phyloP scores from a whole-genome alignment of 1,140 invertebrate species.

The Belonocnema kinseyi region DNA sequence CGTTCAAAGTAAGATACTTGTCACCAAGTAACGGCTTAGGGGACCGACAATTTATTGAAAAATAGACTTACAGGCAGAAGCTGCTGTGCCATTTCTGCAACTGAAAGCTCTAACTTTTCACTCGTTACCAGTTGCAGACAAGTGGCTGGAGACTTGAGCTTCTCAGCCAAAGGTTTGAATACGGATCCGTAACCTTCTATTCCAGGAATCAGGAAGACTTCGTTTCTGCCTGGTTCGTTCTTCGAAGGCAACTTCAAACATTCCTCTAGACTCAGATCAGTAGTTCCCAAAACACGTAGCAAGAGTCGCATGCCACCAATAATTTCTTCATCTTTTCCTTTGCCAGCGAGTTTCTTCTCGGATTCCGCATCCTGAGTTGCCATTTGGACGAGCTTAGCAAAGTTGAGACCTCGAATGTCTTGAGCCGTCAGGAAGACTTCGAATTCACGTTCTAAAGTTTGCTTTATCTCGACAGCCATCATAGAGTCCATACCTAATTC shows the following conservation, averaged over 20 bases:
- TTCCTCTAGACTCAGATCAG: slow-evolving; percentile 50
- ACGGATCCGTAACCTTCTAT: slow-evolving; percentile 79
- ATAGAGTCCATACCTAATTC: slow-evolving; percentile 90
- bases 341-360: slow-evolving; percentile 42
- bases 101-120: slow-evolving; percentile 41
- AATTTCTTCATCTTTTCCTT: slow-evolving; percentile 9
- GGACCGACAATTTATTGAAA: not conserved
- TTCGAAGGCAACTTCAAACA: slow-evolving; percentile 63
- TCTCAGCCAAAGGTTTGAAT: slow-evolving; percentile 73
- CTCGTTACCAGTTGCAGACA: slow-evolving; percentile 77
- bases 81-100: slow-evolving; percentile 63
- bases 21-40: not conserved
- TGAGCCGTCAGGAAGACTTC: slow-evolving; percentile 82
- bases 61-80: slow-evolving; percentile 67
- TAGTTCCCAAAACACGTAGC: slow-evolving; percentile 57
- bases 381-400: slow-evolving; percentile 77
- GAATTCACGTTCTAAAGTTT: slow-evolving; percentile 84
- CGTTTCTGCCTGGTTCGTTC: slow-evolving; percentile 53
- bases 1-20: not conserved
- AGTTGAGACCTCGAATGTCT: slow-evolving; percentile 81
- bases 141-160: slow-evolving; percentile 77
- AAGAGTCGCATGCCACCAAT: slow-evolving; percentile 66
- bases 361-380: slow-evolving; percentile 51
- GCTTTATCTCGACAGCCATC: slow-evolving; percentile 89
- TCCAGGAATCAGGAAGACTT: slow-evolving; percentile 82